These are phyloP conservation scores for Reinhardtius hippoglossoides DNA, from an alignment of 2,113 vertebrate genomes.

Conservation along the genomic window DNA sequence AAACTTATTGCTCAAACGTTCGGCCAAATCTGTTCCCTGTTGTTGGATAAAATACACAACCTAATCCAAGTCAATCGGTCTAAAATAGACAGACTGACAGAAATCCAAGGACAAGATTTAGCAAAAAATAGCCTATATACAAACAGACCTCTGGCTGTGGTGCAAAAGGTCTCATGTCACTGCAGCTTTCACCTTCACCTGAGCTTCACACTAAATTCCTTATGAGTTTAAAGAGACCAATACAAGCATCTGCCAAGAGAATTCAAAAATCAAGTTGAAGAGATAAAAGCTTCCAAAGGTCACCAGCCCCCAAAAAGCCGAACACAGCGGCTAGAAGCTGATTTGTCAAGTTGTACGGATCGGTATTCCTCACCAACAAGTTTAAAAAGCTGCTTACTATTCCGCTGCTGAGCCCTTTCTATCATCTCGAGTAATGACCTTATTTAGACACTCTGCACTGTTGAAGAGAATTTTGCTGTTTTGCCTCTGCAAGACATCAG, in stretches of 20 bases:
- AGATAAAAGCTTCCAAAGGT: constrained; percentile 46
- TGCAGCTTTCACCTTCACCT: constrained; percentile 37
- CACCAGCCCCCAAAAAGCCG: neutral
- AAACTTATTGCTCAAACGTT: constrained; percentile 2
- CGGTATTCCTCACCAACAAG: constrained; percentile 42
- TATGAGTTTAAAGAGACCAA: constrained; percentile 11
- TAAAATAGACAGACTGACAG: constrained; percentile 1
- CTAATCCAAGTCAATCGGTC: neutral
- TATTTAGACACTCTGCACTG: constrained; percentile 18
- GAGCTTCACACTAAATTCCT: constrained; percentile 30
- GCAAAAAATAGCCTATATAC: neutral
- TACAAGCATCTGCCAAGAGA: constrained; percentile 4
- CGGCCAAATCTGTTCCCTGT: constrained; percentile 14
- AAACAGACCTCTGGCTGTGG: constrained; percentile 20
- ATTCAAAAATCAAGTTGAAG: constrained; percentile 36
- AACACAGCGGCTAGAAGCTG: constrained; percentile 22
- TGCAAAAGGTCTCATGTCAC: constrained; percentile 39
- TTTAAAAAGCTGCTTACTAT: constrained; percentile 38
- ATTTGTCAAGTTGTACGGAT: constrained; percentile 24
- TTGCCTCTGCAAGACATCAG: constrained; percentile 2
- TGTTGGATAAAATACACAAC: neutral
- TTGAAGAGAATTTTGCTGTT: constrained; percentile 25
- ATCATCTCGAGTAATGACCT: constrained; percentile 32
- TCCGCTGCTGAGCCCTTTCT: constrained; percentile 38
- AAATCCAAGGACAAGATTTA: constrained; percentile 42